phyloP scores from a whole-genome alignment of 2,113 vertebrate species.

The Pitta sordida region DNA sequence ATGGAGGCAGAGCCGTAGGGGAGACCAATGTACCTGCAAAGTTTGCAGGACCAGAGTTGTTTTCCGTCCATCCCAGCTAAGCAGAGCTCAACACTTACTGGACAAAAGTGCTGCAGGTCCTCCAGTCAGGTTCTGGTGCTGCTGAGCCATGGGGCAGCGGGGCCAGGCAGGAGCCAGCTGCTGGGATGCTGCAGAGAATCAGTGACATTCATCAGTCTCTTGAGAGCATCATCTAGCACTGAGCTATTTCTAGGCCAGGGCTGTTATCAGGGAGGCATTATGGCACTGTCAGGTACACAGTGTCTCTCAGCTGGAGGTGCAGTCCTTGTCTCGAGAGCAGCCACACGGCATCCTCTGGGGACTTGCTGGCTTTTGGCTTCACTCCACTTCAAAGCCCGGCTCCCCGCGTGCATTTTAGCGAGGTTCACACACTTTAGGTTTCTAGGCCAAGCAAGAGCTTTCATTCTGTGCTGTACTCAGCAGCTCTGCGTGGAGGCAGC shows the following conservation, averaged over 20 bases:
- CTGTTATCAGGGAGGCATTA: not conserved
- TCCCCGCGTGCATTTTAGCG: not conserved
- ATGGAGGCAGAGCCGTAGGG: not conserved
- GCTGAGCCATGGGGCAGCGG: not conserved
- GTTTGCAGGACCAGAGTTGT: not conserved
- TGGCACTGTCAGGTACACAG: not conserved
- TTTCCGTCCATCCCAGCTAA: not conserved
- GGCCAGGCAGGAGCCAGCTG: not conserved
- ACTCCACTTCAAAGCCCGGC: not conserved
- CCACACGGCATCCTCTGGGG: not conserved
- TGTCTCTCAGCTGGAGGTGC: not conserved
- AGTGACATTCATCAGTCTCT: not conserved
- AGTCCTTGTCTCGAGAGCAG: rapidly evolving
- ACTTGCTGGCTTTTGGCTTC: not conserved
- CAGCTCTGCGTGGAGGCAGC: not conserved
- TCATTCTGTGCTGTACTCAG: not conserved
- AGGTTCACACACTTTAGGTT: not conserved
- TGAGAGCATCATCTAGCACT: not conserved
- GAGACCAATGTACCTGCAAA: not conserved
- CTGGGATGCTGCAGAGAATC: not conserved
- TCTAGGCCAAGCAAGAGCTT: not conserved
- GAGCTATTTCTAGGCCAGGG: not conserved
- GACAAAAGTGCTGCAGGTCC: not conserved
- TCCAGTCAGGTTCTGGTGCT: not conserved
- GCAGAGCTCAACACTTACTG: not conserved